phyloP scores from a whole-genome alignment of 2,113 vertebrate genomes.

The Theropithecus gelada region DNA sequence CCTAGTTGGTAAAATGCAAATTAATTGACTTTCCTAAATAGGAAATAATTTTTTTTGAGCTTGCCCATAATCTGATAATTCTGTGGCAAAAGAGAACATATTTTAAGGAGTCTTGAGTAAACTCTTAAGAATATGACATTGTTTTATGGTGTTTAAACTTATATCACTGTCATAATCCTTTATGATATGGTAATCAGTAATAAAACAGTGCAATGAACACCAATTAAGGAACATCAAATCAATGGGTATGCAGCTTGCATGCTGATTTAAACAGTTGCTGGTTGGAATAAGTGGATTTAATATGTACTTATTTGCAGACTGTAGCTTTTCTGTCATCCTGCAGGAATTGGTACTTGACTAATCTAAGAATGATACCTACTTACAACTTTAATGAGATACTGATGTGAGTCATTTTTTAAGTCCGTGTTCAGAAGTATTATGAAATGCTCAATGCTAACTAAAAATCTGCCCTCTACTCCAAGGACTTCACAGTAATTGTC shows the following conservation, averaged over 20 bases:
- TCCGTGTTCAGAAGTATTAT: constrained; percentile 54
- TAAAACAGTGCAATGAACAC: constrained; percentile 79
- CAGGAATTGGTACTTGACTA: constrained; percentile 80
- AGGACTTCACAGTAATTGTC: background rate
- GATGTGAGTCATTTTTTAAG: constrained; percentile 76
- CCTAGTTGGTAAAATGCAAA: constrained; percentile 49
- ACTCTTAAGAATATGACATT: constrained; percentile 70
- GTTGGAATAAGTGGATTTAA: constrained; percentile 87
- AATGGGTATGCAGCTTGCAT: constrained; percentile 73
- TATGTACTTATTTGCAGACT: constrained; percentile 83
- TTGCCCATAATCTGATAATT: constrained; percentile 38
- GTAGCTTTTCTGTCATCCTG: constrained; percentile 84
- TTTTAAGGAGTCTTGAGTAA: constrained; percentile 61
- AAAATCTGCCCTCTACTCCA: constrained; percentile 60
- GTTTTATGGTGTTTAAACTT: constrained; percentile 77
- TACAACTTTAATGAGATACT: constrained; percentile 81
- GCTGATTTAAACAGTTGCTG: constrained; percentile 82
- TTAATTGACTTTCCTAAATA: constrained; percentile 5
- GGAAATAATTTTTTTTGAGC: constrained; percentile 18
- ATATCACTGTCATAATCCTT: constrained; percentile 76
- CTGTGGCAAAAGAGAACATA: constrained; percentile 55
- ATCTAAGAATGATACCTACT: constrained; percentile 81
- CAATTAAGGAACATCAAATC: constrained; percentile 86
- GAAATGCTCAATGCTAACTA: constrained; percentile 67
- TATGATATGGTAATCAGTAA: constrained; percentile 83